Evolutionary conservation across 2,888 invertebrate species (phyloP).

Genomic region (Drosophila affinis): DNA sequence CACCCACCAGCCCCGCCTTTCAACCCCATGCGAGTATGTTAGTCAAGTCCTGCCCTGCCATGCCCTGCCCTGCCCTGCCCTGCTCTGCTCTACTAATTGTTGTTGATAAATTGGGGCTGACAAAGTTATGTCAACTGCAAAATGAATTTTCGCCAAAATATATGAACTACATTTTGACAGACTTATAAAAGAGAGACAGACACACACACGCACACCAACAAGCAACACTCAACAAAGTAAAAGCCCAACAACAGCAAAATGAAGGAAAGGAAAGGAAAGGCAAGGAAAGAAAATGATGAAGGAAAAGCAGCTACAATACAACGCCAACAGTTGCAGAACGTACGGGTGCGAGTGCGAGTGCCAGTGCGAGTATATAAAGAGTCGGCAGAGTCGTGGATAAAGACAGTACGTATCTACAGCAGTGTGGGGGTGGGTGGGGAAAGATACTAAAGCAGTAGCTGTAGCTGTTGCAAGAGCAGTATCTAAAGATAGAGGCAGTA

Average conservation of each 20-base stretch:
- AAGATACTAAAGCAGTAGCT: conserved; percentile 1
- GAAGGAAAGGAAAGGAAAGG: conserved; percentile 10
- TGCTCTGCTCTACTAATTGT: conserved; percentile 75
- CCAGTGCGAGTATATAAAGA: conserved; percentile 46
- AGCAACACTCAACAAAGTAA: conserved; percentile 52
- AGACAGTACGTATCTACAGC: conserved; percentile 55
- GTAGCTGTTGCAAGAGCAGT: neutral
- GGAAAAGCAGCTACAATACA: conserved; percentile 44
- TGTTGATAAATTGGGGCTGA: conserved; percentile 78
- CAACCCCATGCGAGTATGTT: conserved; percentile 42
- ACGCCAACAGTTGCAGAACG: conserved; percentile 32
- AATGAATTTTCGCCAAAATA: conserved; percentile 76
- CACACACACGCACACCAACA: conserved; percentile 18
- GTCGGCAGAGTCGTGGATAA: conserved; percentile 61
- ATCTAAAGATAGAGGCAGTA: neutral
- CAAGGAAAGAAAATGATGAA: conserved; percentile 36
- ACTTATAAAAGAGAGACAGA: conserved; percentile 72
- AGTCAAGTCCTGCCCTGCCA: conserved; percentile 33
- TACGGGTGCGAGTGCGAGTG: neutral
- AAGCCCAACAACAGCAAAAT: conserved; percentile 51
- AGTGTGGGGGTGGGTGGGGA: conserved; percentile 22
- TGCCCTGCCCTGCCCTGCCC: conserved; percentile 15
- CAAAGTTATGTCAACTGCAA: conserved; percentile 79
- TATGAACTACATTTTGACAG: conserved; percentile 76
- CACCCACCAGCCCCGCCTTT: conserved; percentile 34